Conservation (phyloP, 2,797 vertebrate genomes). For the Eospalax fontanierii region DNA sequence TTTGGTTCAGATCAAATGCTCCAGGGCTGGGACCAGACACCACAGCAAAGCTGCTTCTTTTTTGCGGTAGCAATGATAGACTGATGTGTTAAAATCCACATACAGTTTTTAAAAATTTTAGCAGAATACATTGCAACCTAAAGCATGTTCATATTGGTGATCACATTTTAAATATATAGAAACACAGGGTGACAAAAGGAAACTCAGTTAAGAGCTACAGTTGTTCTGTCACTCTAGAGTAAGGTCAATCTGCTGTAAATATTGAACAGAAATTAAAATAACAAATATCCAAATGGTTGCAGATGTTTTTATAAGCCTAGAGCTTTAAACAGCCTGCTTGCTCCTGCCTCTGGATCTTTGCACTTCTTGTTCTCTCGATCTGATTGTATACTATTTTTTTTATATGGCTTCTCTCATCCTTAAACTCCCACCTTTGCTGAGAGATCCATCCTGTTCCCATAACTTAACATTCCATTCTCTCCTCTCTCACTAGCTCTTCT, state of each 20-base stretch:
- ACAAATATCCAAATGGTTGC: conserved; percentile 26
- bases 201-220: not conserved
- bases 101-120: conserved; percentile 42
- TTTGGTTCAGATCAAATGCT: conserved; percentile 79
- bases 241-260: not conserved
- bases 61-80: conserved; percentile 81
- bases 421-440: not conserved
- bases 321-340: conserved; percentile 27
- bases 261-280: conserved; percentile 33
- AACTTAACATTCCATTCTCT: not conserved
- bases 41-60: conserved; percentile 76
- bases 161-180: not conserved
- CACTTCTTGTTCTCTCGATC: not conserved
- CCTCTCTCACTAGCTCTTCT: not conserved
- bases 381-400: not conserved
- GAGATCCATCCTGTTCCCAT: not conserved
- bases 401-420: not conserved
- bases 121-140: conserved; percentile 27
- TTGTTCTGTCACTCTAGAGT: conserved; percentile 9
- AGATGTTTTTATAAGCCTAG: not conserved
- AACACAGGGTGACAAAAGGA: not conserved
- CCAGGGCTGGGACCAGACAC: conserved; percentile 75
- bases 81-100: conserved; percentile 70
- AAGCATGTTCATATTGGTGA: not conserved
- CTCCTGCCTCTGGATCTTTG: conserved; percentile 38